Base-by-base conservation (phyloP, 2,888 invertebrate genomes). In the Dicycla oo region DNA sequence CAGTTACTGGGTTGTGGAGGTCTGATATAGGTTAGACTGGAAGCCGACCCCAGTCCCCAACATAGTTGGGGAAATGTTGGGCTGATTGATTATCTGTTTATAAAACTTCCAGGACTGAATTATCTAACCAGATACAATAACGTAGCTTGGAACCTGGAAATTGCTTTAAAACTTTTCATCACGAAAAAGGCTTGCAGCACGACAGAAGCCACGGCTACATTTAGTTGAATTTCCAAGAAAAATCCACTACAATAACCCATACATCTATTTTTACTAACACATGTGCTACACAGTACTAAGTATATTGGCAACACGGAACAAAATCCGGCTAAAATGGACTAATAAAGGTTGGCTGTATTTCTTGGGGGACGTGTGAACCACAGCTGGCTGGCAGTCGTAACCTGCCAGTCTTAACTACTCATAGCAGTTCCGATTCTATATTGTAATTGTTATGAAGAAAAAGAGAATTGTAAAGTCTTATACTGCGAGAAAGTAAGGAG, bases 261-360 rank as follows among this genome's bases (percentile, higher is more conserved):
- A 63, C 64, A 61, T 74, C 40, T 64, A 68, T n/a, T 69, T 73
- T 38, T 58, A 65, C 51, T 61, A 78, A 76, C 73, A 83, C 74
- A 67, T 73, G 71, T 60, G 72, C 75, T 72, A 67, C 73, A 67
- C 43, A 64, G 68, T 53, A 56, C 57, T 72, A 57, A 79, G 83
- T 84, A 84, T 86, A 87, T 87, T 86, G 86, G 86, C 81, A 79
- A 85, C 63, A 71, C 38, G 60, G 60, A 75, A 70, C 77, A 82
- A 87, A 89, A 86, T 87, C 82, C 85, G 75, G 78, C 82, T 85
- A 84, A 85, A 87, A 88, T 82, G 88, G 86, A 88, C 91, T 92
- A 93, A 94, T 94, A 93, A 38, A 93, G 93, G 87, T 78, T 88
- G 67, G 57, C 84, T 90, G 89, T 94, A 93, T 93, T 93, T 94